Evolutionary conservation across 2,888 invertebrate genomes (phyloP), one percentile per base, ranked within the genome.

Genomic region (Callosobruchus maculatus): DNA sequence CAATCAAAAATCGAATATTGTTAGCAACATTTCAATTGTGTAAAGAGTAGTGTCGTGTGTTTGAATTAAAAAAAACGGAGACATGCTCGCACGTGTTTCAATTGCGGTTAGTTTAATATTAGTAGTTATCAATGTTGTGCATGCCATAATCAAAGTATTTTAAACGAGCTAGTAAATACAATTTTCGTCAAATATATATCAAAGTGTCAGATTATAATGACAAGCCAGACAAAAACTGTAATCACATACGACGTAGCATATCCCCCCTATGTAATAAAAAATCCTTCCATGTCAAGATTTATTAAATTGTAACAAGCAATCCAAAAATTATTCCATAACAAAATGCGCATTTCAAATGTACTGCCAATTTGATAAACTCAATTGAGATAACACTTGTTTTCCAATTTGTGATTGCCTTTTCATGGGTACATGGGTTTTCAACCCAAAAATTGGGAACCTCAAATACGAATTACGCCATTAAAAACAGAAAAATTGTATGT

Each of bases 31-130:
- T 30, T 30, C 30, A 49, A 7, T 72, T 75, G 79, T 78, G 79
- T 49, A 18, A 49, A 49, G 5, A 49, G 13, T n/a, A 49, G 49
- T 49, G 49, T 49, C 4, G 70, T 77, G 74, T 78, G 78, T 77
- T 76, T 74, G 75, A 75, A 75, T 76, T 68, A 78, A n/a, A 79
- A 80, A 78, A 73, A 75, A 79, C 78, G 20, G 74, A 81, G 80
- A 80, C 81, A 81, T 81, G 81, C 81, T 80, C 78, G 77, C 78
- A 74, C 76, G 82, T 81, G 81, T 81, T 80, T 81, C 80, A 81
- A 79, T 81, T 79, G 80, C 81, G 79, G 79, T 80, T 78, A 80
- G 77, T 79, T 76, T 72, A 73, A 76, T n/a, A n/a, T 78, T 77
- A 78, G 78, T 78, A 73, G 71, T 77, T 77, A 75, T 78, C 74